Conservation (phyloP, 2,888 invertebrate genomes). For the Liodrosophila aerea region DNA sequence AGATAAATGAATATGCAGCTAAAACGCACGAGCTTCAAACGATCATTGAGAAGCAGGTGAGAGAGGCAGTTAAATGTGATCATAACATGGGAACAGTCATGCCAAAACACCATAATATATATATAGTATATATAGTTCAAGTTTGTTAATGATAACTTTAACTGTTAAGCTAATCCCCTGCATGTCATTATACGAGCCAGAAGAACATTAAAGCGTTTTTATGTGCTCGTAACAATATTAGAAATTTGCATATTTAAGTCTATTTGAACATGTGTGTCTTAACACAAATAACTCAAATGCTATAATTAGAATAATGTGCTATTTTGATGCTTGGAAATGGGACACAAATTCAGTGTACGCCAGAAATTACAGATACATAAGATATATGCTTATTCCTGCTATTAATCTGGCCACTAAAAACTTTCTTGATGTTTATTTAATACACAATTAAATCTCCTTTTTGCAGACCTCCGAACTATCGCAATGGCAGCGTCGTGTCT, state of each 20-base stretch:
- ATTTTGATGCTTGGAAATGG: not conserved
- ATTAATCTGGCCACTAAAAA: too few species aligned
- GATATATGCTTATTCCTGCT: too few species aligned
- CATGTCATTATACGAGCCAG: too few species aligned
- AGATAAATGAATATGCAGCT: constrained; percentile 81
- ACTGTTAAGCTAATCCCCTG: too few species aligned
- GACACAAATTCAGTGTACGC: not conserved
- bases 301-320: too few species aligned
- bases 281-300: not conserved
- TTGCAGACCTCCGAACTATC: constrained; percentile 92
- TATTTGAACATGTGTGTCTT: not conserved
- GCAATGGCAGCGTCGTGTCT: constrained; percentile 94
- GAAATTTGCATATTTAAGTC: constrained; percentile 7
- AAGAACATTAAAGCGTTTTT: not conserved
- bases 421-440: not conserved
- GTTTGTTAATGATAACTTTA: too few species aligned
- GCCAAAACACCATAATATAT: too few species aligned
- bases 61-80: not conserved
- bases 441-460: not conserved
- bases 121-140: too few species aligned
- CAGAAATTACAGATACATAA: too few species aligned
- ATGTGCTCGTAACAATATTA: not conserved
- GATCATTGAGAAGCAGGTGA: constrained; percentile 93
- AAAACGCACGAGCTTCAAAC: constrained; percentile 91
- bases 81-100: too few species aligned